Evolutionary conservation across 2,113 vertebrate species (phyloP).

Genomic region (Psittacula cyanocephala): DNA sequence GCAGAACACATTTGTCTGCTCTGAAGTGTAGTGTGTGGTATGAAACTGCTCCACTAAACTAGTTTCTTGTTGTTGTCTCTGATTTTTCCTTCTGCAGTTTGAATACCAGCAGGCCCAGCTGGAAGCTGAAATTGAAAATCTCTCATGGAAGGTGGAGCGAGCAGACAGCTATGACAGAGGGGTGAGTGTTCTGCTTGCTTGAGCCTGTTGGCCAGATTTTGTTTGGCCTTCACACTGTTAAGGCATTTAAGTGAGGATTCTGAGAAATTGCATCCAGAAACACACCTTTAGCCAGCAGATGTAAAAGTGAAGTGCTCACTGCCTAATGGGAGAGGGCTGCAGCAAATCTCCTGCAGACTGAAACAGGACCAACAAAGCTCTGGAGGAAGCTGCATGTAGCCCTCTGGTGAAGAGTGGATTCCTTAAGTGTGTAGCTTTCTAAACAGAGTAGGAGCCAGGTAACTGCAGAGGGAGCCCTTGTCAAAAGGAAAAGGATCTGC

Average conservation of each 20-base stretch:
- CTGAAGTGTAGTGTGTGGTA: neutral
- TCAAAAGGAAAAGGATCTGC: neutral
- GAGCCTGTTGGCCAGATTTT: neutral
- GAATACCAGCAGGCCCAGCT: conserved; percentile 99
- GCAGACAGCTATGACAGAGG: conserved; percentile 97
- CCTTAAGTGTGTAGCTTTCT: neutral
- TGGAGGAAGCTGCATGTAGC: neutral
- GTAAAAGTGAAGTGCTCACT: neutral
- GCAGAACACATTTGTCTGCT: neutral
- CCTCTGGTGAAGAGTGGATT: neutral
- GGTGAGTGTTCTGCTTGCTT: conserved; percentile 71
- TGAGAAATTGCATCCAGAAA: neutral
- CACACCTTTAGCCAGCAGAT: neutral
- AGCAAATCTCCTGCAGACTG: neutral
- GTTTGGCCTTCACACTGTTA: neutral
- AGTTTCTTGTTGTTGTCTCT: neutral
- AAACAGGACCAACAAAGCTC: neutral
- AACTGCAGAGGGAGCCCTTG: neutral
- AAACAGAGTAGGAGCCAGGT: neutral
- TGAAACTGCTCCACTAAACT: conserved; percentile 5
- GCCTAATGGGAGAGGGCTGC: neutral
- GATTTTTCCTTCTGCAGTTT: conserved; percentile 79
- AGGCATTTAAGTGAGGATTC: neutral
- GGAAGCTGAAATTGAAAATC: conserved; percentile 98
- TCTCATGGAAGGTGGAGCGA: conserved; percentile 98